A percentile compares a stretch with the other conserved stretches of the same genome.
Evolutionary conservation across 2,113 vertebrate genomes (phyloP).

Genomic region (Shinisaurus crocodilurus): DNA sequence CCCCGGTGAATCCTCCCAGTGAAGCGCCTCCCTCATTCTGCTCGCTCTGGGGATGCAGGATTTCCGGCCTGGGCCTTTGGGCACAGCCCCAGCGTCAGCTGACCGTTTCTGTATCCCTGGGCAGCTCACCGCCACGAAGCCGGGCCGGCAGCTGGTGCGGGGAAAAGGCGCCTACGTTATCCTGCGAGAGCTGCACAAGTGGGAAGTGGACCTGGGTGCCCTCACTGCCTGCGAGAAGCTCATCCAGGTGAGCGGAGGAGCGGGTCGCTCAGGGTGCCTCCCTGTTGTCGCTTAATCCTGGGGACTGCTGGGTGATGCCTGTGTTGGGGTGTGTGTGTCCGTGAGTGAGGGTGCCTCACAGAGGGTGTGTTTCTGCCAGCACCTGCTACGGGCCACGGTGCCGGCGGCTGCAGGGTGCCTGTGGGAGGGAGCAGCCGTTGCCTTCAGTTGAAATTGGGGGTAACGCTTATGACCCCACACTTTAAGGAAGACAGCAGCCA

Average conservation of each 20-base stretch:
- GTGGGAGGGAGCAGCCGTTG: accelerated
- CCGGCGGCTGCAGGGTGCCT: not conserved
- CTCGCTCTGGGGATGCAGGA: too few species aligned
- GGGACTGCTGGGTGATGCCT: too few species aligned
- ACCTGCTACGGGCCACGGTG: not conserved
- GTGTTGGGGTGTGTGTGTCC: too few species aligned
- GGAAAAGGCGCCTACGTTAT: slow-evolving; percentile 84
- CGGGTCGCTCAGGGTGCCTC: accelerated
- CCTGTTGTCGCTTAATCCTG: not conserved
- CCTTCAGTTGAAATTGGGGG: not conserved
- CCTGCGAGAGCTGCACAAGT: slow-evolving; percentile 86
- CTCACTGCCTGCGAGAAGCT: slow-evolving; percentile 83
- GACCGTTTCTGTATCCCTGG: accelerated
- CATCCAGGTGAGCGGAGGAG: slow-evolving; percentile 80
- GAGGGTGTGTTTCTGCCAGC: too few species aligned
- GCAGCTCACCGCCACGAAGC: slow-evolving; percentile 86
- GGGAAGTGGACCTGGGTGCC: slow-evolving; percentile 83
- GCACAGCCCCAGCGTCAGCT: accelerated
- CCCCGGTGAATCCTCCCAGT: too few species aligned
- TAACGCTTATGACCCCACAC: too few species aligned
- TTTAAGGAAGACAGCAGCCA: too few species aligned
- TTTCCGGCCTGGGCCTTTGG: accelerated
- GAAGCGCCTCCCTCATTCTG: too few species aligned
- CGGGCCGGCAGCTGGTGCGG: slow-evolving; percentile 77
- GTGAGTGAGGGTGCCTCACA: not conserved